A percentile compares a stretch with the other conserved stretches of the same genome.
These are phyloP conservation scores for Trachelus troglodyta DNA, from an alignment of 2,888 invertebrate species.

Conservation along the genomic window DNA sequence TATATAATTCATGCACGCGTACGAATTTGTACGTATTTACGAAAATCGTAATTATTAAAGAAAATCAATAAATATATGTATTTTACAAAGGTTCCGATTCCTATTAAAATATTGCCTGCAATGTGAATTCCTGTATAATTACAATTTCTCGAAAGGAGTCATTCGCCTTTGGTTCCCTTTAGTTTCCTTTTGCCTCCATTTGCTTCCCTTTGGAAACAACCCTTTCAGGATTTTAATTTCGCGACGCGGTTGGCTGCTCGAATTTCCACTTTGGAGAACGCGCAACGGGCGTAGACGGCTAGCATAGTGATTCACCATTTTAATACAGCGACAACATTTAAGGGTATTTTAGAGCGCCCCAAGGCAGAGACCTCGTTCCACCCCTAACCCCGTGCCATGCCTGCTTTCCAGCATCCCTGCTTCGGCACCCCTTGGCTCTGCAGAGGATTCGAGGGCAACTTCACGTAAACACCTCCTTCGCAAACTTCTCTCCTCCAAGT, in stretches of 20 bases:
- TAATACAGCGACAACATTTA: constrained; percentile 48
- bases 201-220: not conserved
- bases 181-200: not conserved
- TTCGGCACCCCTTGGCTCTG: constrained; percentile 26
- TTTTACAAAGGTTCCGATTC: not conserved
- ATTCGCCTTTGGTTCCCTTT: not conserved
- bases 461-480: constrained; percentile 49
- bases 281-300: not conserved
- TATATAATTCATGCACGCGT: not conserved
- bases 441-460: constrained; percentile 31
- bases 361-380: constrained; percentile 28
- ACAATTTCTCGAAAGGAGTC: not conserved
- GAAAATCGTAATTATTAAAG: not conserved
- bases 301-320: constrained; percentile 30
- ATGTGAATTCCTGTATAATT: not conserved
- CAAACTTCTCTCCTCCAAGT: constrained; percentile 45
- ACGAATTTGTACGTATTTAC: not conserved
- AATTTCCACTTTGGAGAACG: not conserved
- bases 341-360: constrained; percentile 43
- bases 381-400: not conserved
- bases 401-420: constrained; percentile 21
- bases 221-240: not conserved
- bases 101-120: not conserved
- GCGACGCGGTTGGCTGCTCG: not conserved
- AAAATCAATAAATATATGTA: not conserved